Base-by-base conservation (phyloP, 2,888 invertebrate species). In the Augiades crinisus region DNA sequence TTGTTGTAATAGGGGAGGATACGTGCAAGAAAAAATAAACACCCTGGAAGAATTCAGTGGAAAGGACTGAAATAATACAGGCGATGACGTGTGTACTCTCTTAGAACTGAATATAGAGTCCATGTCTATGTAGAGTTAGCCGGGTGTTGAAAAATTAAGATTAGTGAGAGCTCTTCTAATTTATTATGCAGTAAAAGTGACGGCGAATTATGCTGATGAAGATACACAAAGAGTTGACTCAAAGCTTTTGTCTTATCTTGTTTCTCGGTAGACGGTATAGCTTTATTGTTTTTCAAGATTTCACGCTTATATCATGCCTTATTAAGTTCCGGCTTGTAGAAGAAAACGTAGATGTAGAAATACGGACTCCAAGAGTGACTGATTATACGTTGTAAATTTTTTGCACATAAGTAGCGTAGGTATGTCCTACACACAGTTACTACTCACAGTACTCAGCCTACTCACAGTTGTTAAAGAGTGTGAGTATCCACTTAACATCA, bases 11-110 rank as follows among this genome's bases (percentile, higher is more conserved):
- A 47, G 36, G 43, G 41, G 45, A 45, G 44, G 30, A 53, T 49
- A 56, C 54, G 58, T 56, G 59, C 55, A 47, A 45, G 61, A 63
- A 56, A 61, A 61, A 60, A 59, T 59, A 59, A 60, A 58, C 54
- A 58, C 47, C 44, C 55, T 54, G 51, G 36, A 38, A 47, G 43
- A 33, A 41, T 41, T 49, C 44, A 34, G 24, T 36, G 40, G 47
- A 54, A 51, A 46, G 40, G 44, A 57, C 51, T 13, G 38, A 52
- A 56, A 57, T 58, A 58, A 49, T 40, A 53, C 37, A 52, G 41
- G 54, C 51, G 49, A 41, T 33, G 56, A 56, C 56, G 49, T 54
- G 54, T 57, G 33, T 55, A 57, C 47, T 51, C 54, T 19, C 7
- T 36, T 34, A 8, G 10, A 36, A 36, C 27, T 36, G 30, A 43